phyloP scores from a whole-genome alignment of 2,113 vertebrate genomes.

The Periophthalmus modestus region DNA sequence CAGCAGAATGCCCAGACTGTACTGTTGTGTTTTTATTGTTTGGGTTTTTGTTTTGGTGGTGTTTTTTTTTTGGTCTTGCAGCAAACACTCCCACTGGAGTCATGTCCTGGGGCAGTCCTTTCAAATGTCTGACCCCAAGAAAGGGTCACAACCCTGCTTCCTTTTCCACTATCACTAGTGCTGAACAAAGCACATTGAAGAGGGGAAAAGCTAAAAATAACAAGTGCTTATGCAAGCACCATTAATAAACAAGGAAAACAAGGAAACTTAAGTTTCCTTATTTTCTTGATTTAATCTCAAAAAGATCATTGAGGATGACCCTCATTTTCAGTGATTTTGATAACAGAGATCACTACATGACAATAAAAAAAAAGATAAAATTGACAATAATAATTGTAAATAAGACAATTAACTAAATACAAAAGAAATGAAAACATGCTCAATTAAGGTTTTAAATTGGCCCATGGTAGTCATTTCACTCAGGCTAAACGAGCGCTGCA shows the following conservation, averaged over 20 bases:
- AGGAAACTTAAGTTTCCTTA: too few relatives aligned
- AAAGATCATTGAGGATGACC: background rate
- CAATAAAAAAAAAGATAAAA: too few relatives aligned
- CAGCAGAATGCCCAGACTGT: too few relatives aligned
- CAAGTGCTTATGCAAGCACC: background rate
- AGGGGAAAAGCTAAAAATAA: background rate
- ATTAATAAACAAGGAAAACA: too few relatives aligned
- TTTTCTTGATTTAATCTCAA: background rate
- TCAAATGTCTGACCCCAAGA: slow-evolving; percentile 18
- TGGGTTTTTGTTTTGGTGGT: background rate
- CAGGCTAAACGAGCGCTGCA: too few relatives aligned
- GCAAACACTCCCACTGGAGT: background rate
- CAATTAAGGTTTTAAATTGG: too few relatives aligned
- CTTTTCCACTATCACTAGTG: slow-evolving; percentile 4
- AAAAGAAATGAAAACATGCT: too few relatives aligned
- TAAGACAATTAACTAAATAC: background rate
- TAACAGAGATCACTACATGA: too few relatives aligned
- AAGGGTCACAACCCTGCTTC: background rate
- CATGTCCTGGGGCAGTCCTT: slow-evolving; percentile 10
- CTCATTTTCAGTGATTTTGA: too few relatives aligned
- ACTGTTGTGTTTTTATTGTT: too few relatives aligned
- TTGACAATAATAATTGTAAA: too few relatives aligned
- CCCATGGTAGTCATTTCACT: too few relatives aligned
- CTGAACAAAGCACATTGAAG: slow-evolving; percentile 8
- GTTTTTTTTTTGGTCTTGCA: slow-evolving; percentile 9